phyloP scores from a whole-genome alignment of 2,888 invertebrate genomes.

The Hyles lineata region DNA sequence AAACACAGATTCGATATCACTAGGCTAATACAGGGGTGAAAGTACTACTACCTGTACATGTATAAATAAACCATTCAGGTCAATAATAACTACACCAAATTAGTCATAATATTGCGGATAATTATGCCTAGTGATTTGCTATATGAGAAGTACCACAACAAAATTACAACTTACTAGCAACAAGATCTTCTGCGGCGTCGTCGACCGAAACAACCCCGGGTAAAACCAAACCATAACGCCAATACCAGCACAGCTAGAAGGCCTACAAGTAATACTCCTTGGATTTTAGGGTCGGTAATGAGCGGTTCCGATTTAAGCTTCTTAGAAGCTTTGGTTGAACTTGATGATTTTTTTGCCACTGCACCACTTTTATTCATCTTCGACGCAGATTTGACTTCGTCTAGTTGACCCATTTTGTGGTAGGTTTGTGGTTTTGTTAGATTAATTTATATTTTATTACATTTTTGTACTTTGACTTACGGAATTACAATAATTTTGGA shows the following conservation, averaged over 20 bases:
- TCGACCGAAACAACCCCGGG: constrained; percentile 52
- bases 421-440: neutral
- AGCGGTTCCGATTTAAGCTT: constrained; percentile 21
- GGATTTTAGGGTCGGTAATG: constrained; percentile 56
- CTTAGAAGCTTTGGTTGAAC: constrained; percentile 21
- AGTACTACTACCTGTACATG: too few relatives aligned
- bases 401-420: constrained; percentile 52
- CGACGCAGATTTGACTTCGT: constrained; percentile 44
- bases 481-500: neutral
- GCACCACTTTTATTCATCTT: constrained; percentile 52
- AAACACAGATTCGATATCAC: too few relatives aligned
- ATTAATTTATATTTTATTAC: neutral
- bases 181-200: constrained; percentile 51
- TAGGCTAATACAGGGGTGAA: too few relatives aligned
- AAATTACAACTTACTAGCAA: constrained; percentile 36
- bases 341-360: constrained; percentile 41
- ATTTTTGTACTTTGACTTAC: neutral
- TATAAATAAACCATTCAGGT: too few relatives aligned
- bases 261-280: constrained; percentile 53
- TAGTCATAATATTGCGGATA: too few relatives aligned
- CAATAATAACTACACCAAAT: too few relatives aligned
- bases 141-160: too few relatives aligned
- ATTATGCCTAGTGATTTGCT: too few relatives aligned
- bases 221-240: constrained; percentile 61
- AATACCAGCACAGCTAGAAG: constrained; percentile 55